A percentile compares a stretch with the other conserved stretches of the same genome.
Evolutionary conservation across 2,888 invertebrate genomes (phyloP).

Genomic region (Antheraea yamamai): DNA sequence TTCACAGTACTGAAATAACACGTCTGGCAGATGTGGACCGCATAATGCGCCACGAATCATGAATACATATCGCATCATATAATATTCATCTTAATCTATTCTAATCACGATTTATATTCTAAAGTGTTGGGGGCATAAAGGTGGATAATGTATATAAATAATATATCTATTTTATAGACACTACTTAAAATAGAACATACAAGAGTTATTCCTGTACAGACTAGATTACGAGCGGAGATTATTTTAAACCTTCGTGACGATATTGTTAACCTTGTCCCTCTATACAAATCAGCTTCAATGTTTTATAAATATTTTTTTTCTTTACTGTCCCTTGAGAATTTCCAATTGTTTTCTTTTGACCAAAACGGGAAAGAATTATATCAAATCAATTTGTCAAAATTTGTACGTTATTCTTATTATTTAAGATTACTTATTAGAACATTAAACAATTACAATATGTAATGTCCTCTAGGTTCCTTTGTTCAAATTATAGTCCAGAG

Average conservation of each 20-base stretch:
- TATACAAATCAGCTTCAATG: conserved; percentile 59
- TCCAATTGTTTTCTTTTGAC: background rate
- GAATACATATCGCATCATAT: conserved; percentile 24
- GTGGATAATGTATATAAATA: background rate
- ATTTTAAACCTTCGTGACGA: conserved; percentile 76
- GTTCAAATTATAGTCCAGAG: no score
- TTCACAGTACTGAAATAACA: conserved; percentile 74
- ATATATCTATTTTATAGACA: background rate
- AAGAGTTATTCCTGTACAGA: conserved; percentile 56
- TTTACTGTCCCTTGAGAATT: conserved; percentile 33
- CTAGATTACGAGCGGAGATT: conserved; percentile 60
- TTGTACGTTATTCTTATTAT: no score
- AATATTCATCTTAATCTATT: conserved; percentile 2
- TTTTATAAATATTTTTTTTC: conserved; percentile 50
- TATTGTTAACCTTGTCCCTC: conserved; percentile 72
- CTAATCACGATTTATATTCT: background rate
- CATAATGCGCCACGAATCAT: conserved; percentile 34
- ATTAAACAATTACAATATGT: no score
- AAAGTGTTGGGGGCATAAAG: background rate
- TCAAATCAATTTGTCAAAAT: no score
- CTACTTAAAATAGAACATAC: conserved; percentile 24
- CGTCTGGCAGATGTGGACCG: conserved; percentile 36
- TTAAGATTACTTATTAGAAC: no score
- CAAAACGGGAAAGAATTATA: background rate
- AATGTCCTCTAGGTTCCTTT: no score